These are phyloP conservation scores for Microctenopoma steveboyesi DNA, from an alignment of 2,797 vertebrate genomes.

Conservation along the genomic window DNA sequence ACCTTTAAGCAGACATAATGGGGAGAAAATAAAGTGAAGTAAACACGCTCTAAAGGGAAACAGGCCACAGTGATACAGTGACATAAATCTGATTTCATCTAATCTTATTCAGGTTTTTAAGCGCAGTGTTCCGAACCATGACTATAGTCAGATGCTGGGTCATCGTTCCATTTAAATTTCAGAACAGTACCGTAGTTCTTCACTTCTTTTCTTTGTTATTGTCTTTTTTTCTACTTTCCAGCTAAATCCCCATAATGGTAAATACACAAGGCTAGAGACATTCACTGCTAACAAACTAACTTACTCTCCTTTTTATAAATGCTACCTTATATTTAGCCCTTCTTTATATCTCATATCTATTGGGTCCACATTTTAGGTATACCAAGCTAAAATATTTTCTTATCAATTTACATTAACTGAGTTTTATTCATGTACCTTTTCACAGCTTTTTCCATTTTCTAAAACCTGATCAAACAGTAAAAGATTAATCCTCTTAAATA, in stretches of 20 bases:
- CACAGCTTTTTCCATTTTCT: conserved; percentile 6
- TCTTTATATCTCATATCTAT: background rate
- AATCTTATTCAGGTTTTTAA: conserved; percentile 10
- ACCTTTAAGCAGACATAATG: conserved; percentile 21
- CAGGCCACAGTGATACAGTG: background rate
- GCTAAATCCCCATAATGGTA: conserved; percentile 44
- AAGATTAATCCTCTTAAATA: conserved; percentile 19
- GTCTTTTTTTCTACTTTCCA: conserved; percentile 54
- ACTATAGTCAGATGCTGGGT: conserved; percentile 38
- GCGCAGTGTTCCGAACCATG: conserved; percentile 9
- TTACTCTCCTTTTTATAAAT: conserved; percentile 13
- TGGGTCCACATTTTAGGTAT: background rate
- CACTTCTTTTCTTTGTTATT: conserved; percentile 56
- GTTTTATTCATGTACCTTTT: conserved; percentile 3
- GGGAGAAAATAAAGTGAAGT: conserved; percentile 17
- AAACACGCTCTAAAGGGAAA: conserved; percentile 27
- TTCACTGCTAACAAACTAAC: conserved; percentile 25
- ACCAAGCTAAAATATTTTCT: background rate
- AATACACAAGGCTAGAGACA: conserved; percentile 18
- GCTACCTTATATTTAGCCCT: conserved; percentile 4
- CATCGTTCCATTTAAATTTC: conserved; percentile 46
- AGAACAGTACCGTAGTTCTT: conserved; percentile 15
- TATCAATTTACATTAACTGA: conserved; percentile 4
- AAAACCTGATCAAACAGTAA: conserved; percentile 4
- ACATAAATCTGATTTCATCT: conserved; percentile 23